Base-by-base conservation (phyloP, 2,797 vertebrate genomes). In the Pseudotriccus pelzelni region DNA sequence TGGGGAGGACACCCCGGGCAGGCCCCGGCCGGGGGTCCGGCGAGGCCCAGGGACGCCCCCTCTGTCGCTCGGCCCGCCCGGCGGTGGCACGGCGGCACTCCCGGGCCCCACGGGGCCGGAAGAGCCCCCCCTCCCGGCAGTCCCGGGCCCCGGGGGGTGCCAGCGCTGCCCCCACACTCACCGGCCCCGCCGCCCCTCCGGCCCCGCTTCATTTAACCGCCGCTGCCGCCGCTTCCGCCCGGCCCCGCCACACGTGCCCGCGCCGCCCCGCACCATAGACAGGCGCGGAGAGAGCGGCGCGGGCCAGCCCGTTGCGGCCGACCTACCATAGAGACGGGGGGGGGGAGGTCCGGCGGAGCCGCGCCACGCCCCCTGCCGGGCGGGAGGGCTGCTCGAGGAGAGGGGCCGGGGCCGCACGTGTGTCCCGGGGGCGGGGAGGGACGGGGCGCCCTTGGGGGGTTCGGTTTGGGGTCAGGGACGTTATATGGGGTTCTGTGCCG, bases 201-300 rank as follows among this genome's bases (percentile, higher is more conserved):
- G 76, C 75, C 85, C 85, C 84, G 59, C 68, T 87, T 66, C 85
- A 80, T 87, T 87, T 66, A 73, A 66, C 68, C 85, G 60, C 85
- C 84, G 84, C 84, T 58, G 37, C 84, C 84, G 75, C 84, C 85
- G 85, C 85, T 87, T 87, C 85, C 85, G 85, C 85, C 85, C 85
- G 85, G 76, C 68, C 85, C 60, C 76, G 34, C n/a, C 34, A 37
- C 85, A 87, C 94, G 94, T 95, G 94, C 93, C 91, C 94, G 82
- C 85, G 3, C 89, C 89, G 89, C 91, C 85, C 94, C 94, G 91
- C 91, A 95, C 91, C 94, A 93, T 91, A 89, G 94, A 95, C 91
- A 93, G 5, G 24, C 80, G 7, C 44, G 59, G 34, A 49, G 55
- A 87, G 84, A 79, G 84, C 59, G 84, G 58, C 67, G 22, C 73